These are phyloP conservation scores for Drosophila nikananu DNA, from an alignment of 1,140 invertebrate species.

Conservation along the genomic window DNA sequence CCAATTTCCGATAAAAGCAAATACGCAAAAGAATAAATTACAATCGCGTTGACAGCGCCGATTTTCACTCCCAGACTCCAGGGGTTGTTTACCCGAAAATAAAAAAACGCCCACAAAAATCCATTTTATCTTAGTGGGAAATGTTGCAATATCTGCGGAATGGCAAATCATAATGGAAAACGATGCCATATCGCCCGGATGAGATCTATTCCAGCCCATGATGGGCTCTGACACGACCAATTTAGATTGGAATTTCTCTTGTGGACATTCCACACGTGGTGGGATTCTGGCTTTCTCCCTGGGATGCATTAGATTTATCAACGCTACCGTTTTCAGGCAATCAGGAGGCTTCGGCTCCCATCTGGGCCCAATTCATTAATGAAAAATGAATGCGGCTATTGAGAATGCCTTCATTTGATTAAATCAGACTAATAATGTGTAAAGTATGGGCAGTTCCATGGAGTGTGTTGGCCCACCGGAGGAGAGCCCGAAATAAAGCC, in stretches of 20 bases:
- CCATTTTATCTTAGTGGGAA: slow-evolving; percentile 32
- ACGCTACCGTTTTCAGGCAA: slow-evolving; percentile 47
- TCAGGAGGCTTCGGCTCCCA: slow-evolving; percentile 9
- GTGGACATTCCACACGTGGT: slow-evolving; percentile 16
- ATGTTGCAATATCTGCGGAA: slow-evolving; percentile 40
- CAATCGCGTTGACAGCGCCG: slow-evolving; percentile 63
- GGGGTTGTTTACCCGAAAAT: slow-evolving; percentile 56
- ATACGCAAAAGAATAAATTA: slow-evolving; percentile 76
- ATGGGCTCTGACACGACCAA: slow-evolving; percentile 41
- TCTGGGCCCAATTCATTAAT: slow-evolving; percentile 74
- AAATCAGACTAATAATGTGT: slow-evolving; percentile 80
- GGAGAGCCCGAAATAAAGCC: slow-evolving; percentile 52
- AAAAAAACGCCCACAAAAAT: slow-evolving; percentile 60
- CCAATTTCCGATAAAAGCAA: slow-evolving; percentile 63
- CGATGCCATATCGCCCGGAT: slow-evolving; percentile 33
- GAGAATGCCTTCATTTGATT: slow-evolving; percentile 75
- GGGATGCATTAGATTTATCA: slow-evolving; percentile 49
- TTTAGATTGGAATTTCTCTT: slow-evolving; percentile 39
- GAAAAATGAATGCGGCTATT: slow-evolving; percentile 70
- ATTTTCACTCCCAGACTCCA: slow-evolving; percentile 13
- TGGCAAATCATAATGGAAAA: slow-evolving; percentile 47
- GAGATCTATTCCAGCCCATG: slow-evolving; percentile 29
- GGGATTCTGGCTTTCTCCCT: slow-evolving; percentile 51
- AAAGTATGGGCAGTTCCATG: slow-evolving; percentile 59
- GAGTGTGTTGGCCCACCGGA: slow-evolving; percentile 61